A percentile compares a stretch with the other conserved stretches of the same genome.
Evolutionary conservation across 2,797 vertebrate species (phyloP).

Genomic region (Gallinago stenura): DNA sequence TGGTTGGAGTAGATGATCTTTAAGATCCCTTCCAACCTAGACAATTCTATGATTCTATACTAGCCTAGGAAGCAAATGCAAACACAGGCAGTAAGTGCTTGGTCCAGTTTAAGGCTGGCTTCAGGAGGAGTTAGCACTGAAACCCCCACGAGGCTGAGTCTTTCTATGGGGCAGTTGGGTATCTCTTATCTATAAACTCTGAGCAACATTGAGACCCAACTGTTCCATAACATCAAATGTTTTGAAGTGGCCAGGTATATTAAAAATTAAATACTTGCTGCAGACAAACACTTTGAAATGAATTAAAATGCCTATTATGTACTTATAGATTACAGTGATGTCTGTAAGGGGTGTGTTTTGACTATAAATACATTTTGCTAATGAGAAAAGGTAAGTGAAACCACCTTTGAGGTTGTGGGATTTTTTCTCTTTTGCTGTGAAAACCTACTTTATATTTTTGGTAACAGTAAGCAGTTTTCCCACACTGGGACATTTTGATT

Average conservation of each 20-base stretch:
- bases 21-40: too few species aligned
- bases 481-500: not conserved
- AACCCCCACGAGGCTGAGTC: accelerated
- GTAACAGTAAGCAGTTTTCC: not conserved
- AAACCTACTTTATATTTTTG: not conserved
- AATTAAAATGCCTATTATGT: not conserved
- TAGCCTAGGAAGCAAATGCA: not conserved
- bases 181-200: not conserved
- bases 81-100: not conserved
- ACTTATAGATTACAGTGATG: not conserved
- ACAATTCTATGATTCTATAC: too few species aligned
- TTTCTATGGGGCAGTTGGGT: accelerated
- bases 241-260: not conserved
- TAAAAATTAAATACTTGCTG: not conserved
- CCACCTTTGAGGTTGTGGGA: not conserved
- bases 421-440: not conserved
- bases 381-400: slow-evolving; percentile 20
- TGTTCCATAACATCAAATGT: not conserved
- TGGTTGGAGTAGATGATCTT: too few species aligned
- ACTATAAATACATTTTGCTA: not conserved
- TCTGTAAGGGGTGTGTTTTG: not conserved
- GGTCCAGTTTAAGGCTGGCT: not conserved
- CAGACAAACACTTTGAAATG: not conserved
- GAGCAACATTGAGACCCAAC: not conserved
- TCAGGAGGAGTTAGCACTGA: not conserved